Percentiles rank a stretch among this genome's conserved stretches.
Evolutionary conservation across 2,888 invertebrate genomes (phyloP).

Genomic region (Lasioglossum zephyrum): DNA sequence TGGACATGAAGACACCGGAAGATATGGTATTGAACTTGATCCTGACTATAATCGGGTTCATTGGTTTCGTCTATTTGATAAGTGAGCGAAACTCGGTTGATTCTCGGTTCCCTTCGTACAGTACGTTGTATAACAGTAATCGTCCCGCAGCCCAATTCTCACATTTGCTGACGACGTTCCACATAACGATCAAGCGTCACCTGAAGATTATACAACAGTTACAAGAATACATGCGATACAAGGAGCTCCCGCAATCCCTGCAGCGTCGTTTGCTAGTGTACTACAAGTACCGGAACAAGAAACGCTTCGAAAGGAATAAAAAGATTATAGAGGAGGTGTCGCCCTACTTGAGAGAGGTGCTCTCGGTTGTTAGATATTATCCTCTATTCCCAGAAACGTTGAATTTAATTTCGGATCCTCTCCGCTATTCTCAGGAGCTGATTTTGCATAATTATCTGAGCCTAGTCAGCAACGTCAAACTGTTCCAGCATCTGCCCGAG

Average conservation of each 20-base stretch:
- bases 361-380: not conserved
- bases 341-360: slow-evolving; percentile 79
- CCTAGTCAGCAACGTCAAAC: slow-evolving; percentile 80
- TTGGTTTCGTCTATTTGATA: slow-evolving; percentile 78
- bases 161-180: slow-evolving; percentile 72
- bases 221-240: slow-evolving; percentile 83
- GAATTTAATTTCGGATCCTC: not conserved
- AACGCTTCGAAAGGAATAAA: slow-evolving; percentile 82
- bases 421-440: slow-evolving; percentile 76
- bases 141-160: slow-evolving; percentile 67
- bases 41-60: slow-evolving; percentile 75
- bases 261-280: slow-evolving; percentile 81
- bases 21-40: slow-evolving; percentile 77
- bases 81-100: slow-evolving; percentile 58
- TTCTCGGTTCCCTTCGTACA: not conserved
- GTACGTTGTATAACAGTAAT: not conserved
- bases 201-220: slow-evolving; percentile 80
- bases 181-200: slow-evolving; percentile 71
- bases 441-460: slow-evolving; percentile 80
- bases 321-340: slow-evolving; percentile 83
- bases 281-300: slow-evolving; percentile 83
- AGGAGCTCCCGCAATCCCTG: slow-evolving; percentile 81
- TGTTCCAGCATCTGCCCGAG: slow-evolving; percentile 82
- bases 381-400: not conserved
- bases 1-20: slow-evolving; percentile 74